Percentiles rank a stretch among this genome's conserved stretches.
phyloP scores from a whole-genome alignment of 2,888 invertebrate genomes.

The Gordius sp. region DNA sequence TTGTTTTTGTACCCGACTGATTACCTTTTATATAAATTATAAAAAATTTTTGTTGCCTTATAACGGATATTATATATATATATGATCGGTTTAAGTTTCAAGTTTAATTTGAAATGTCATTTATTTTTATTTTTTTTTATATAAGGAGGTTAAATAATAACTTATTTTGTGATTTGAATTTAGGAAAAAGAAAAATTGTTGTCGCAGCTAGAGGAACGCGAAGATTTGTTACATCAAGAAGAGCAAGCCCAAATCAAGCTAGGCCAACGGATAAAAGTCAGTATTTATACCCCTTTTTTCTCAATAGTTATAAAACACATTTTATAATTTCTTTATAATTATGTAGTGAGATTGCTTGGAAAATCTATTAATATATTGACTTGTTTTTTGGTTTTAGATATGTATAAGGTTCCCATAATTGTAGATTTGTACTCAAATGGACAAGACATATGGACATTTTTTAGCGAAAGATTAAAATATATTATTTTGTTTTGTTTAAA shows the following conservation, averaged over 20 bases:
- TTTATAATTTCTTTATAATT: constrained; percentile 15
- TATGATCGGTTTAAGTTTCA: not conserved
- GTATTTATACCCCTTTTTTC: constrained; percentile 1
- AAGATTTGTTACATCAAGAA: constrained; percentile 35
- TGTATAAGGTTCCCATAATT: no score
- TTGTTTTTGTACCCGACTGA: no score
- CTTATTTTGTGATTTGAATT: constrained; percentile 23
- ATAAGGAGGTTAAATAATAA: not conserved
- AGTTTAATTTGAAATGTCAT: not conserved
- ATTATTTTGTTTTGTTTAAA: no score
- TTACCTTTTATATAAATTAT: no score
- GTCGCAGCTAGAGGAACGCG: constrained; percentile 38
- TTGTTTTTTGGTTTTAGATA: no score
- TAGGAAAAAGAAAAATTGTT: constrained; percentile 35
- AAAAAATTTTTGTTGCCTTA: no score
- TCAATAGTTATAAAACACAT: not conserved
- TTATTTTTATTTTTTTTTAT: not conserved
- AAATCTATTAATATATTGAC: no score
- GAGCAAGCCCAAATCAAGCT: constrained; percentile 38
- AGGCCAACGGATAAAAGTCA: constrained; percentile 42
- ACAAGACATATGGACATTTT: no score
- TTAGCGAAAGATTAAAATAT: no score
- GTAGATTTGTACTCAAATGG: no score
- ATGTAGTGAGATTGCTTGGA: no score
- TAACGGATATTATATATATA: no score